A percentile compares a stretch with the other conserved stretches of the same genome.
Conservation (phyloP, 2,113 vertebrate genomes). For the Procavia capensis region DNA sequence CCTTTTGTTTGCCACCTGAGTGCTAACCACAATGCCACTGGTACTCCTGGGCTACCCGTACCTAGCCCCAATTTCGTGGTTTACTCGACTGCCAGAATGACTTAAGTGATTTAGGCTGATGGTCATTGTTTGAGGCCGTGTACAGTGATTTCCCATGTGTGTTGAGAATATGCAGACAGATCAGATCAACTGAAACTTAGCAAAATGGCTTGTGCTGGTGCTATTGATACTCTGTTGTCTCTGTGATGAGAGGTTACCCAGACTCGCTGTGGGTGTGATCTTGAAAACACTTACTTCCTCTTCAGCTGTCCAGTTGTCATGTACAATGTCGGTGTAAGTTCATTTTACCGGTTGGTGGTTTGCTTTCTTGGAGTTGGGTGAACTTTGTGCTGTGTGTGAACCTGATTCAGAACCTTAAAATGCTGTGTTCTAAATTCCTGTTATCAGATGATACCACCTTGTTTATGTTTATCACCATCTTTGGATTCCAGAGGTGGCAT, state of each 20-base stretch:
- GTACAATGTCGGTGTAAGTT: not conserved
- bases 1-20: not conserved
- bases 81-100: too few species aligned
- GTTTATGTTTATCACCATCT: not conserved
- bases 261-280: too few species aligned
- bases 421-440: not conserved
- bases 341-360: not conserved
- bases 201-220: not conserved
- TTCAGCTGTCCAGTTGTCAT: rapidly evolving
- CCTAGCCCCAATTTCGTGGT: rapidly evolving
- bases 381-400: not conserved
- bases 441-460: not conserved
- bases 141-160: not conserved
- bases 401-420: not conserved
- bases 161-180: not conserved
- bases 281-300: not conserved
- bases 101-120: rapidly evolving
- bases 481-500: not conserved
- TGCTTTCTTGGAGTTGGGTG: not conserved
- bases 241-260: rapidly evolving
- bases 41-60: not conserved
- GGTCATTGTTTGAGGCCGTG: not conserved
- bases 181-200: not conserved
- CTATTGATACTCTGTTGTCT: too few species aligned
- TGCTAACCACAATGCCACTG: not conserved